These are phyloP conservation scores for Orchestia grillus DNA, from an alignment of 1,140 invertebrate genomes.

Conservation along the genomic window DNA sequence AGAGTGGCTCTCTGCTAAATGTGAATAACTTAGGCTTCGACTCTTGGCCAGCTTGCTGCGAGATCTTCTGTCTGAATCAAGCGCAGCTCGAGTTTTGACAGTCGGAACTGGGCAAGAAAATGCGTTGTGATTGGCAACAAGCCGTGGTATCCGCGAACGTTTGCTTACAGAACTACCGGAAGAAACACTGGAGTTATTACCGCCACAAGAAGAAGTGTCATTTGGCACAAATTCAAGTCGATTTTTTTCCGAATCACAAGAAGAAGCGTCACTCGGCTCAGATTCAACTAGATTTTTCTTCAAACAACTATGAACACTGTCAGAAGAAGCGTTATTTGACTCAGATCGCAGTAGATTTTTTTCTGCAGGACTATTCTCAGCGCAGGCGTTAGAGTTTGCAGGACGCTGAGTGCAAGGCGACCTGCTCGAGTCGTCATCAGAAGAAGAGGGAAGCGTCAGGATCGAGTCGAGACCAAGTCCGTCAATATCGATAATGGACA, in stretches of 20 bases:
- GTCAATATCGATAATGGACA: conserved; percentile 19
- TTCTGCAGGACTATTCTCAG: not conserved
- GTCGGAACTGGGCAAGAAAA: not conserved
- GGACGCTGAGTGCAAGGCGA: not conserved
- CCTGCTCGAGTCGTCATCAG: not conserved
- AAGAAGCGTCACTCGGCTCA: not conserved
- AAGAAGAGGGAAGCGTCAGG: not conserved
- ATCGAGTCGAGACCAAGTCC: not conserved
- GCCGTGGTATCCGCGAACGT: not conserved
- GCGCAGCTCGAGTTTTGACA: not conserved
- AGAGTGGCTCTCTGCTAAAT: not conserved
- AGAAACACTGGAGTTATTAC: not conserved
- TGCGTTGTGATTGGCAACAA: not conserved
- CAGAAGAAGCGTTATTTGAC: not conserved
- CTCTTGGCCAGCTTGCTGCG: not conserved
- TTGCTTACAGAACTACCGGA: not conserved
- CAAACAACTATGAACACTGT: not conserved
- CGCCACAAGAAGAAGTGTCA: not conserved
- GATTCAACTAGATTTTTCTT: not conserved
- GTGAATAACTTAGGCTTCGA: not conserved
- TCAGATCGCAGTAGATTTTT: not conserved
- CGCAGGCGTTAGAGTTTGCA: not conserved
- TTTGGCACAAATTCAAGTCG: no score
- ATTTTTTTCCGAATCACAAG: no score
- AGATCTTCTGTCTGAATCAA: not conserved